Base-by-base conservation (phyloP, 2,113 vertebrate species). In the Thunnus maccoyii region DNA sequence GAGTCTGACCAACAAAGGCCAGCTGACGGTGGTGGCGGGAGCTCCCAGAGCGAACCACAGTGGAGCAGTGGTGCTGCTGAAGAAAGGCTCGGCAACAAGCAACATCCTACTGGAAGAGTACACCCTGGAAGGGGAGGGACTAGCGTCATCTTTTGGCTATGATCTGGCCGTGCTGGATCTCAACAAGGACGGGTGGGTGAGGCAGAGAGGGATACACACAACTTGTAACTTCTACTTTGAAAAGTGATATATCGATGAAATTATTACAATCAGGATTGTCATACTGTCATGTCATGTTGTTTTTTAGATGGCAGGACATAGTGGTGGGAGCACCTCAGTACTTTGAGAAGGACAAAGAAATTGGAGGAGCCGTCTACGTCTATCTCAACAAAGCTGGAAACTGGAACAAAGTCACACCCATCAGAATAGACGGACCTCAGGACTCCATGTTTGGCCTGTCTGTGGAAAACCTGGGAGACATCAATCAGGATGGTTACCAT, bases 111-210 rank as follows among this genome's bases (percentile, higher is more conserved):
- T 92, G 0, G 72, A 95, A 0, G 97, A 97, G 84, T 89, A 95
- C 89, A 96, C 94, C 72, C 95, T 99, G 69, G 93, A 98, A 54
- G 98, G 98, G 12, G 95, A 98, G 86, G 98, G 96, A 2, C 94
- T 99, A 80, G 98, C 97, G 5, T 99, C 98, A 2, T 99, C 98
- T 0, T 99, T 99, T 2, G 98, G 98, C 83, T 99, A 99, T 17
- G 98, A 99, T 18, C 94, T 99, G 75, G 91, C 98, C 3, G 97
- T 99, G 60, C 94, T 97, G 75, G 98, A 99, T 87, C 96, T 99
- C 78, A 99, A 99, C 54, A 89, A 18, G 44, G 98, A 99, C 10
- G 95, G 96, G 98, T 99, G 94, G 89, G 96, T 48, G 20, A 50
- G 5, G 0, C 17, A 41, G 36, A 0, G 44, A 6, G 16, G 17